Percentiles rank a stretch among this genome's conserved stretches.
Conservation (phyloP, 2,797 vertebrate genomes). For the Danio aesculapii region DNA sequence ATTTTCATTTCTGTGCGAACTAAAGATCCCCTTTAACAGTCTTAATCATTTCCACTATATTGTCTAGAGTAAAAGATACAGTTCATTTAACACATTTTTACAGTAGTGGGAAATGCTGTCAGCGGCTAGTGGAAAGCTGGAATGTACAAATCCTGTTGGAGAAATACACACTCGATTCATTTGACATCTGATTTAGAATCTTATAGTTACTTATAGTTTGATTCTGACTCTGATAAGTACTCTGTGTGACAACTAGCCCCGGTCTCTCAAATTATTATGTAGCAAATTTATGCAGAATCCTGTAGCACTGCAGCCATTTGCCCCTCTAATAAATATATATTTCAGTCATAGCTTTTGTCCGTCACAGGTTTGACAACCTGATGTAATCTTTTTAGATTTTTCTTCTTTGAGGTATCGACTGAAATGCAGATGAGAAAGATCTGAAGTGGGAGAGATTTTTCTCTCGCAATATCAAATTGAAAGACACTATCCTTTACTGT, state of each 20-base stretch:
- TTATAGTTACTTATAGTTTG: not conserved
- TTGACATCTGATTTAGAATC: not conserved
- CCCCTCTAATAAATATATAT: slow-evolving; percentile 18
- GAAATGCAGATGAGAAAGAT: slow-evolving; percentile 47
- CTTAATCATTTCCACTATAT: not conserved
- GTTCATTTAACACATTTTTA: not conserved
- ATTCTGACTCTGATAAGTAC: not conserved
- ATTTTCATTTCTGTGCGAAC: too few relatives aligned
- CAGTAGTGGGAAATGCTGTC: not conserved
- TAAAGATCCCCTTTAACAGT: too few relatives aligned
- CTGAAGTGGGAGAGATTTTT: slow-evolving; percentile 29
- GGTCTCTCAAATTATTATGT: not conserved
- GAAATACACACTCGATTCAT: not conserved
- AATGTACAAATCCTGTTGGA: not conserved
- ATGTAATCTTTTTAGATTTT: slow-evolving; percentile 26
- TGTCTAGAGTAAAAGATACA: not conserved
- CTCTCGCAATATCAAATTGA: slow-evolving; percentile 1
- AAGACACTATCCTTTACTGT: not conserved
- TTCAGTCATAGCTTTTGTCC: slow-evolving; percentile 12
- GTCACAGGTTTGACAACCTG: slow-evolving; percentile 31
- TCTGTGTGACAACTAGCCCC: not conserved
- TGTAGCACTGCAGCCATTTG: not conserved
- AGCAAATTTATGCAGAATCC: not conserved
- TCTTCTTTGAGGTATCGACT: slow-evolving; percentile 25
- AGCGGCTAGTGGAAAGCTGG: not conserved